phyloP scores from a whole-genome alignment of 2,888 invertebrate species.

The Halictus quadricinctus region DNA sequence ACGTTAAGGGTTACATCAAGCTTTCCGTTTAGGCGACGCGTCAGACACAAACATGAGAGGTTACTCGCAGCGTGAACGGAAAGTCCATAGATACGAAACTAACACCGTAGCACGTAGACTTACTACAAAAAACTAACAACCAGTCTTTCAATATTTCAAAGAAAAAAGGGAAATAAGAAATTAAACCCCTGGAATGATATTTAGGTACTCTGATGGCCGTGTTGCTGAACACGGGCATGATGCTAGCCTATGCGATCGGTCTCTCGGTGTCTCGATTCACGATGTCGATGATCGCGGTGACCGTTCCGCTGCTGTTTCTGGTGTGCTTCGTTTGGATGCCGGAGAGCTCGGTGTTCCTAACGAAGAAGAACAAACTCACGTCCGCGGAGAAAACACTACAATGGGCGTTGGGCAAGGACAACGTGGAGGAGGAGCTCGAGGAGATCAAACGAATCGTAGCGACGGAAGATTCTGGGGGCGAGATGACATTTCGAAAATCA shows the following conservation, averaged over 20 bases:
- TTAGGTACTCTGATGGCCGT: constrained; percentile 76
- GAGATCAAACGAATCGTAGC: constrained; percentile 78
- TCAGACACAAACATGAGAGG: too few relatives aligned
- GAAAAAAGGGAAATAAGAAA: not conserved
- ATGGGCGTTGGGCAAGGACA: constrained; percentile 77
- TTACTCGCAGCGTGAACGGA: too few relatives aligned
- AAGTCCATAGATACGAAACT: too few relatives aligned
- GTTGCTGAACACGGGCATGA: constrained; percentile 77
- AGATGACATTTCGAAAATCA: constrained; percentile 34
- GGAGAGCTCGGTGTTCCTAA: constrained; percentile 79
- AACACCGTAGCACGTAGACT: not conserved
- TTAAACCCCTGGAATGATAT: constrained; percentile 13
- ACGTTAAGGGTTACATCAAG: too few relatives aligned
- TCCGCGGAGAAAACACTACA: constrained; percentile 76
- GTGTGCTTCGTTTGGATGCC: constrained; percentile 78
- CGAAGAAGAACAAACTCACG: constrained; percentile 74
- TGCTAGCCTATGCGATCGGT: constrained; percentile 76
- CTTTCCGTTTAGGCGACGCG: too few relatives aligned
- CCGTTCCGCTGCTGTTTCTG: constrained; percentile 74
- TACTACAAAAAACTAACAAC: not conserved
- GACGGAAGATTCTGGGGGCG: constrained; percentile 66
- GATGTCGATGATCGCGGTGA: constrained; percentile 75
- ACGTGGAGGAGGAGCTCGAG: constrained; percentile 78
- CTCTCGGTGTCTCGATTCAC: constrained; percentile 70
- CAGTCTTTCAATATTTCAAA: not conserved